These are phyloP conservation scores for Eupeodes luniger DNA, from an alignment of 2,888 invertebrate species.

Conservation along the genomic window DNA sequence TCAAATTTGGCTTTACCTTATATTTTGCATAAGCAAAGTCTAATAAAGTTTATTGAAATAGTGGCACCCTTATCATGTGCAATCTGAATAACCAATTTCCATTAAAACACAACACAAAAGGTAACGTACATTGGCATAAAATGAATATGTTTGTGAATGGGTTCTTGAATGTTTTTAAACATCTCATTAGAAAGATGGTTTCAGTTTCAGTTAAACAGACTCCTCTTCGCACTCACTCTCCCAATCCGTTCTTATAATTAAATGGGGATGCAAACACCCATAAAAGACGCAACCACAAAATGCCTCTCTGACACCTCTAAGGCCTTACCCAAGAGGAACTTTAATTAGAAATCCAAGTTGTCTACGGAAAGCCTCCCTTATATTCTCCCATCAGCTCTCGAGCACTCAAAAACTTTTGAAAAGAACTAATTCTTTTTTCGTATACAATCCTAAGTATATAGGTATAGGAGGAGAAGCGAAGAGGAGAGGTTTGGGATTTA, in stretches of 20 bases:
- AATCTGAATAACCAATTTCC: slow-evolving; percentile 12
- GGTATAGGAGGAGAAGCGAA: too few species aligned
- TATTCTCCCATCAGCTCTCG: background rate
- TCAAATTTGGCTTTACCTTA: background rate
- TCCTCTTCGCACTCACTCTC: background rate
- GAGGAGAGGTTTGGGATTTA: background rate
- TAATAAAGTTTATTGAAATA: slow-evolving; percentile 22
- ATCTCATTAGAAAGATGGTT: slow-evolving; percentile 48
- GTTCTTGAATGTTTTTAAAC: slow-evolving; percentile 32
- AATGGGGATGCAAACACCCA: slow-evolving; percentile 55
- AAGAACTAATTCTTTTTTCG: slow-evolving; percentile 38
- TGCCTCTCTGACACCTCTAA: slow-evolving; percentile 55
- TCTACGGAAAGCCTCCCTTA: slow-evolving; percentile 27
- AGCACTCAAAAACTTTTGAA: slow-evolving; percentile 39
- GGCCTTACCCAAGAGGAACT: slow-evolving; percentile 49
- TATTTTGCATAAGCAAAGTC: background rate
- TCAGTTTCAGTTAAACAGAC: slow-evolving; percentile 19
- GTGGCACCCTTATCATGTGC: background rate
- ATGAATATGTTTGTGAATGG: background rate
- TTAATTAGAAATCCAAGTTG: slow-evolving; percentile 73
- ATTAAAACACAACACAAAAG: background rate
- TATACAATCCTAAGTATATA: slow-evolving; percentile 1
- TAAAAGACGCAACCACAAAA: slow-evolving; percentile 61
- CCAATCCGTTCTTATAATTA: slow-evolving; percentile 21
- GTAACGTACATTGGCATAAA: too few species aligned